These are phyloP conservation scores for Quadroppia sp. DNA, from an alignment of 2,888 invertebrate genomes.

Conservation along the genomic window DNA sequence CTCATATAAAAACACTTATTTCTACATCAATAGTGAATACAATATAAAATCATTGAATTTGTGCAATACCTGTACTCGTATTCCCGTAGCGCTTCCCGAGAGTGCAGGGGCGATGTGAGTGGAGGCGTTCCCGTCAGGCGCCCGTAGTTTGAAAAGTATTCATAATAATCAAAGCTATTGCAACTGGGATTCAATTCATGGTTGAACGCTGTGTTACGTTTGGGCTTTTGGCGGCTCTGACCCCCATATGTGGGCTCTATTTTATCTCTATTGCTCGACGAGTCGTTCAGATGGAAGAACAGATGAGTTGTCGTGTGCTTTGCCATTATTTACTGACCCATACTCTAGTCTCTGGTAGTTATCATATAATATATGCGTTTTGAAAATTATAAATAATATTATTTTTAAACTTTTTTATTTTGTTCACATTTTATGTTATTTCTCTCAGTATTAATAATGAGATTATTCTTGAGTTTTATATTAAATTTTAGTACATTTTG, in stretches of 20 bases:
- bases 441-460: too few relatives aligned
- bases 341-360: not conserved
- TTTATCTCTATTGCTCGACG: conserved; percentile 32
- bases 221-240: conserved; percentile 6
- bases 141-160: conserved; percentile 44
- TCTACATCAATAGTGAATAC: too few relatives aligned
- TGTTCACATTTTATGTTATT: too few relatives aligned
- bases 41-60: too few relatives aligned
- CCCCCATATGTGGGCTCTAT: not conserved
- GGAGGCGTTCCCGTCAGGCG: conserved; percentile 32
- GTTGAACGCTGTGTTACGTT: not conserved
- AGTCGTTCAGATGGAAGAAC: conserved; percentile 44
- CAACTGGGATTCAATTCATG: conserved; percentile 22
- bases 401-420: too few relatives aligned
- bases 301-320: conserved; percentile 44
- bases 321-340: too few relatives aligned
- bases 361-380: not conserved
- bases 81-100: not conserved
- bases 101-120: not conserved
- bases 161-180: conserved; percentile 42
- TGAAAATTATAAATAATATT: too few relatives aligned
- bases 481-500: too few relatives aligned
- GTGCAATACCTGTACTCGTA: conserved; percentile 15
- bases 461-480: too few relatives aligned
- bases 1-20: too few relatives aligned